These are phyloP conservation scores for Coreoperca whiteheadi DNA, from an alignment of 2,113 vertebrate genomes.

Conservation along the genomic window DNA sequence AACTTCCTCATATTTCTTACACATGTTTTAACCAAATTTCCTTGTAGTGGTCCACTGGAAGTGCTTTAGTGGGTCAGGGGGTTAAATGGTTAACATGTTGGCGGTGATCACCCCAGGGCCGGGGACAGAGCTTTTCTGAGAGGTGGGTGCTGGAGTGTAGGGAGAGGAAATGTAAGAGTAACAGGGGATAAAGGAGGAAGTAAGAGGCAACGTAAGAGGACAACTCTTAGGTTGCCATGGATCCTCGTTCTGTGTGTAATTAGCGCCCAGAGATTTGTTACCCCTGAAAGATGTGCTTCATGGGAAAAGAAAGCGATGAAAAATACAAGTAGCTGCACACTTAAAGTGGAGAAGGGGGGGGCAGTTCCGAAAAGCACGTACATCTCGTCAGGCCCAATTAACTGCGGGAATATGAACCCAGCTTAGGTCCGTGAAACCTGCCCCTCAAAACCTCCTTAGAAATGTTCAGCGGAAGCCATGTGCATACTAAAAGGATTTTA, in stretches of 20 bases:
- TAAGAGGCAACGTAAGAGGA: neutral
- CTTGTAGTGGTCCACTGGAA: conserved; percentile 43
- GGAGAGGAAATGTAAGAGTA: conserved; percentile 18
- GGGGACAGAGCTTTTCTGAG: neutral
- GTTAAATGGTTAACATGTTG: conserved; percentile 43
- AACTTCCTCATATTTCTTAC: conserved; percentile 52
- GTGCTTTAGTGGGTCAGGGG: conserved; percentile 44
- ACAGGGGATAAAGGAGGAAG: conserved; percentile 9
- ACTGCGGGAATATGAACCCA: conserved; percentile 42
- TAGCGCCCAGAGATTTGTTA: conserved; percentile 3
- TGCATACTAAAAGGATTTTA: conserved; percentile 36
- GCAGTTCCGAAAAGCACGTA: conserved; percentile 7
- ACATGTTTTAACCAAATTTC: conserved; percentile 54
- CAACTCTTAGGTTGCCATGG: neutral
- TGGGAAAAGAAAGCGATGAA: conserved; percentile 10
- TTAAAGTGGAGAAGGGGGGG: neutral
- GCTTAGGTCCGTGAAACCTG: conserved; percentile 28
- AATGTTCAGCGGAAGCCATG: conserved; percentile 17
- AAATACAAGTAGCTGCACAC: conserved; percentile 2
- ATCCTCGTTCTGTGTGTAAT: conserved; percentile 7
- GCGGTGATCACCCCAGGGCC: conserved; percentile 15
- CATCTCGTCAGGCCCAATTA: conserved; percentile 58
- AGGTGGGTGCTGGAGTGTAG: neutral
- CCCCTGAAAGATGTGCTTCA: neutral
- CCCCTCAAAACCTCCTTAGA: conserved; percentile 34